These are phyloP conservation scores for Tragelaphus scriptus DNA, from an alignment of 2,113 vertebrate genomes.

Conservation along the genomic window DNA sequence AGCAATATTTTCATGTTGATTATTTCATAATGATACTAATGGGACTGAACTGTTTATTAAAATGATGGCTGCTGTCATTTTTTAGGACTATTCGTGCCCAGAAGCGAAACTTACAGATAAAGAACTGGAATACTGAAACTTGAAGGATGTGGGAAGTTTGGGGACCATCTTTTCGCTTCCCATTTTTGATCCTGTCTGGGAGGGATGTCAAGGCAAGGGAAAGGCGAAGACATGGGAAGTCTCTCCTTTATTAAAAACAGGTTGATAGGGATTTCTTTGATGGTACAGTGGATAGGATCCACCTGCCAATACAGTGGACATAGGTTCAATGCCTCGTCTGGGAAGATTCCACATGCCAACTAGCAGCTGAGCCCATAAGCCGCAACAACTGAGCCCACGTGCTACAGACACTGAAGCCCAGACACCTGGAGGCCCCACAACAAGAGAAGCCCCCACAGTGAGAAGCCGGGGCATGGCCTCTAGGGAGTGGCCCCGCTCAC, in stretches of 20 bases:
- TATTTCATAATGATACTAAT: neutral
- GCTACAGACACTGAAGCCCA: neutral
- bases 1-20: constrained; percentile 1
- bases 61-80: neutral
- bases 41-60: constrained; percentile 30
- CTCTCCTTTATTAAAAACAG: neutral
- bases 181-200: neutral
- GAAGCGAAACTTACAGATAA: neutral
- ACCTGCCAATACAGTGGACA: neutral
- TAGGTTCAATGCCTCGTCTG: neutral
- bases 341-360: neutral
- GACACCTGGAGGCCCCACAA: neutral
- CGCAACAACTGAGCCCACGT: neutral
- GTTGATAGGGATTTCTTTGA: neutral
- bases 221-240: neutral
- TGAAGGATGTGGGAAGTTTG: neutral
- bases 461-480: rapidly evolving
- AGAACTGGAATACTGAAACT: neutral
- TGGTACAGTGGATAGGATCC: neutral
- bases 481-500: neutral
- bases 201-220: neutral
- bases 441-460: rapidly evolving
- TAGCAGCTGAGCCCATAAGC: neutral
- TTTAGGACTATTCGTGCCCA: neutral
- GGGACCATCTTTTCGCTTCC: neutral